Evolutionary conservation across 2,888 invertebrate genomes (phyloP).

Genomic region (Linhomoeus sp.): DNA sequence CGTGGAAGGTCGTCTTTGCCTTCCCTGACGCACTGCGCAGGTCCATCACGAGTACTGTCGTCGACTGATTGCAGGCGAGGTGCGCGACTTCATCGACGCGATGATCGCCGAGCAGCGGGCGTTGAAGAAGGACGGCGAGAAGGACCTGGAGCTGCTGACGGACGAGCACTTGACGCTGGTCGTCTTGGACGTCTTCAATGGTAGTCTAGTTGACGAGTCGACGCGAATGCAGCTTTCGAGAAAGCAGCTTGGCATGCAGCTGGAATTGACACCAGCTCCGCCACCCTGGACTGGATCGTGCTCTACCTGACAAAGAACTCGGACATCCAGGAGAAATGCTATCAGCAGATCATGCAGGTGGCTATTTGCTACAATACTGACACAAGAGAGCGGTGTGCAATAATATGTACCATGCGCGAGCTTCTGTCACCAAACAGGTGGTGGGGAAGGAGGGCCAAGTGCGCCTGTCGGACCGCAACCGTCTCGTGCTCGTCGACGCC

Average conservation of each 20-base stretch:
- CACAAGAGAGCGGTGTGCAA: too few relatives aligned
- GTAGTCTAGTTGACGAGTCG: background rate
- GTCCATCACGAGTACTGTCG: too few relatives aligned
- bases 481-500: too few relatives aligned
- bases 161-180: background rate
- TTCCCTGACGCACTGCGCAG: too few relatives aligned
- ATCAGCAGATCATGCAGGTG: slow-evolving; percentile 12
- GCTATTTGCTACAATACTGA: too few relatives aligned
- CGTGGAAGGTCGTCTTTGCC: too few relatives aligned
- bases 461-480: too few relatives aligned
- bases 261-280: slow-evolving; percentile 26
- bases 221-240: too few relatives aligned
- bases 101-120: background rate
- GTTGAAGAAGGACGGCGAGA: background rate
- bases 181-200: background rate
- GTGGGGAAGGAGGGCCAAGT: too few relatives aligned
- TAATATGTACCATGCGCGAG: too few relatives aligned
- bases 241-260: too few relatives aligned
- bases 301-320: slow-evolving; percentile 10
- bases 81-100: background rate
- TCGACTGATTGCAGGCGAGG: background rate
- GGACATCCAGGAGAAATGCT: slow-evolving; percentile 7
- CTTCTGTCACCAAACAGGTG: too few relatives aligned
- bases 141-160: background rate
- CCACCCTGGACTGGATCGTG: slow-evolving; percentile 19